Conservation (phyloP, 2,797 vertebrate species). For the Phyllotis vaccarum region DNA sequence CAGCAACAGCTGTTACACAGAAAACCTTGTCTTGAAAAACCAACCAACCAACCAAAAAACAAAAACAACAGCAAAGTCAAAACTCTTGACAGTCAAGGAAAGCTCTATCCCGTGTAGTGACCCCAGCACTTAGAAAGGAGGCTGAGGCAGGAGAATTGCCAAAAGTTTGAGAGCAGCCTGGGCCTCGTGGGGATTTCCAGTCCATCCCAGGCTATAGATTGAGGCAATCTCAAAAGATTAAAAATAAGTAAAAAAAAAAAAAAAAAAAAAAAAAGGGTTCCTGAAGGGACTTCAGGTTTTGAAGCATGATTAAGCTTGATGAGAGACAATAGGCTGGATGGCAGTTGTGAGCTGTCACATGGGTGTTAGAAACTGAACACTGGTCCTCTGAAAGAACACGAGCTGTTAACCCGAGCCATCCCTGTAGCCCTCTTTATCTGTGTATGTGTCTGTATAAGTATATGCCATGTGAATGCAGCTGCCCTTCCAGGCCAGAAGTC, state of each 20-base stretch:
- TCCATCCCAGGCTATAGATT: neutral
- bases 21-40: too few relatives aligned
- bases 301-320: neutral
- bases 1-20: too few relatives aligned
- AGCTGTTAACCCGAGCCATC: neutral
- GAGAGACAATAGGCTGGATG: neutral
- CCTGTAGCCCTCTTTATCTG: neutral
- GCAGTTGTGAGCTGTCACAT: neutral
- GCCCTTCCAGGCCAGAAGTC: neutral
- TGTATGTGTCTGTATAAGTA: neutral
- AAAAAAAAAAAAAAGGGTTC: neutral
- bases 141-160: neutral
- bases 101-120: neutral
- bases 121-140: neutral
- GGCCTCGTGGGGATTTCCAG: neutral
- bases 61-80: too few relatives aligned
- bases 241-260: neutral
- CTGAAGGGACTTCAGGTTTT: neutral
- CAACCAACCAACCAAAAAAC: too few relatives aligned
- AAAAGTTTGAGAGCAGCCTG: neutral
- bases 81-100: neutral
- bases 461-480: neutral
- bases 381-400: neutral
- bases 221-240: neutral
- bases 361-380: neutral